Conservation (phyloP, 2,113 vertebrate species). For the Petromus typicus region DNA sequence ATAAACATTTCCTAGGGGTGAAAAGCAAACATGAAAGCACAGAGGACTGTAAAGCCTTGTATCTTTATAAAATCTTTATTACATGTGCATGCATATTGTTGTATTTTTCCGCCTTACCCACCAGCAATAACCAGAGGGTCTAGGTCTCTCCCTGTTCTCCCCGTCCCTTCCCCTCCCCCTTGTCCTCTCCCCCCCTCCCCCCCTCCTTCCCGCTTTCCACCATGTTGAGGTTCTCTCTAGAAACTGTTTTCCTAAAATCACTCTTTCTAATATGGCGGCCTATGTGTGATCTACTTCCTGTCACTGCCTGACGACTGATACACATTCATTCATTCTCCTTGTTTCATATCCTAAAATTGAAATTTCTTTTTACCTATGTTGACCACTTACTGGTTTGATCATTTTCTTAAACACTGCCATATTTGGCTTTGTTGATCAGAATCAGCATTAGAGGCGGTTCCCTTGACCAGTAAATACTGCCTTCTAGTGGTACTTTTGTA, state of each 20-base stretch:
- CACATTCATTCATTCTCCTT: background rate
- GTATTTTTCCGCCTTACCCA: background rate
- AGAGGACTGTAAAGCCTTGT: background rate
- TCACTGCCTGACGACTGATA: background rate
- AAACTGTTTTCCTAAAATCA: slow-evolving; percentile 16
- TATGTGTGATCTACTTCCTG: background rate
- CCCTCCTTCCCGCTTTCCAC: background rate
- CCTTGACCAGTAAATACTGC: slow-evolving; percentile 71
- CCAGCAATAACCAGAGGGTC: background rate
- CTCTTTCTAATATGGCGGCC: slow-evolving; percentile 21
- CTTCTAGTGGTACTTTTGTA: slow-evolving; percentile 73
- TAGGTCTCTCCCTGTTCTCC: background rate
- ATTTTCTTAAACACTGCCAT: slow-evolving; percentile 5
- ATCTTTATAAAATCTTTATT: background rate
- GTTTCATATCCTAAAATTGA: slow-evolving; percentile 16
- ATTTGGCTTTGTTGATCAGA: slow-evolving; percentile 14
- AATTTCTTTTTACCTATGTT: slow-evolving; percentile 1
- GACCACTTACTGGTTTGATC: background rate
- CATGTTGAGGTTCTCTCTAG: slow-evolving; percentile 11
- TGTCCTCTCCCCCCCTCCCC: no score
- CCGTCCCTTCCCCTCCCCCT: background rate
- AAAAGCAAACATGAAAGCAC: background rate
- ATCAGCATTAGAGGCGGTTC: background rate
- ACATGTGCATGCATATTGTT: background rate
- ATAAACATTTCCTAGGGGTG: slow-evolving; percentile 34